These are phyloP conservation scores for Panthera tigris DNA, from an alignment of 2,113 vertebrate genomes.

Conservation along the genomic window DNA sequence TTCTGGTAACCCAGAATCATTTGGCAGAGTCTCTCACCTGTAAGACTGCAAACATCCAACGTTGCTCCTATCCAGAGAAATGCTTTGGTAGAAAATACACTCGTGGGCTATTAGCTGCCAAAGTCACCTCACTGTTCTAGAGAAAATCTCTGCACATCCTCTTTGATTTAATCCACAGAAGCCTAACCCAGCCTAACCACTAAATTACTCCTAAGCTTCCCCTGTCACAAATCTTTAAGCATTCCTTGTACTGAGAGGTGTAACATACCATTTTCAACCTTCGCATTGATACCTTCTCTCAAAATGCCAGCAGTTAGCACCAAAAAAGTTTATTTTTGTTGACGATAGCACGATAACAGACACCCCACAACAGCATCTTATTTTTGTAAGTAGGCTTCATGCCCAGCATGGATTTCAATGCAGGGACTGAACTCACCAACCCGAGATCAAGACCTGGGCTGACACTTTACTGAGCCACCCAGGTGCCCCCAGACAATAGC, in stretches of 20 bases:
- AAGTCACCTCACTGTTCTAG: constrained; percentile 79
- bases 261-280: neutral
- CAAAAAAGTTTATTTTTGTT: neutral
- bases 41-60: neutral
- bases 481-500: neutral
- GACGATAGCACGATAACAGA: neutral
- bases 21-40: constrained; percentile 81
- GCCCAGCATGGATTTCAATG: too few species aligned
- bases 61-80: constrained; percentile 52
- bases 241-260: constrained; percentile 56
- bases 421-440: too few species aligned
- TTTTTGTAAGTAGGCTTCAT: too few species aligned
- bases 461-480: too few species aligned
- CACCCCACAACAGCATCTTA: neutral
- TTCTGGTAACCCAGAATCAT: neutral
- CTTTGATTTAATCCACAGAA: constrained; percentile 84
- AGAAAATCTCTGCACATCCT: constrained; percentile 84
- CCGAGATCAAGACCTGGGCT: too few species aligned
- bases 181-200: constrained; percentile 77
- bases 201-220: constrained; percentile 77
- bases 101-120: constrained; percentile 59
- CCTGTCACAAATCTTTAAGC: constrained; percentile 64
- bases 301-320: neutral
- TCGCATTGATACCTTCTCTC: constrained; percentile 22
- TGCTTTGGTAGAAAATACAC: constrained; percentile 60